Evolutionary conservation across 2,113 vertebrate species (phyloP).

Genomic region (Rhinoderma darwinii): DNA sequence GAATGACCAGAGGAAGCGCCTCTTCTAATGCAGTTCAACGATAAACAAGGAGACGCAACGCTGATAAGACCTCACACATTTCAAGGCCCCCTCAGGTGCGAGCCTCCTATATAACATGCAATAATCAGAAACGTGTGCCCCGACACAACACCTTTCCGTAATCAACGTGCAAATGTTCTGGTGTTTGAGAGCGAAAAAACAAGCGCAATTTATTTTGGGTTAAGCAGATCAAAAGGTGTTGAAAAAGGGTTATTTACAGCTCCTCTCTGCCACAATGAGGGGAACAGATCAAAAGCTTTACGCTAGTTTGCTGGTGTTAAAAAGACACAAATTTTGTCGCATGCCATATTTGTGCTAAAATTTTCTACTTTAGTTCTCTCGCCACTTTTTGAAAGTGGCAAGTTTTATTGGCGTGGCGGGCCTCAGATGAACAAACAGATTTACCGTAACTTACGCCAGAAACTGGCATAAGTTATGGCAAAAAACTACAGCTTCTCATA

Average conservation of each 20-base stretch:
- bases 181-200: background rate
- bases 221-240: conserved; percentile 19
- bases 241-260: conserved; percentile 2
- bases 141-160: background rate
- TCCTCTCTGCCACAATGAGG: background rate
- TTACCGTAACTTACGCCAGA: no score
- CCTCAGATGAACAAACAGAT: no score
- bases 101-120: conserved; percentile 5
- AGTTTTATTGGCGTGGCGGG: no score
- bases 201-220: conserved; percentile 39
- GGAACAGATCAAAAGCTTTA: conserved; percentile 53
- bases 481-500: no score
- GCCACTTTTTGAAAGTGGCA: no score
- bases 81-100: background rate
- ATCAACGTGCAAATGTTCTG: background rate
- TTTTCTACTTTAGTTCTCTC: no score
- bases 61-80: conserved; percentile 47
- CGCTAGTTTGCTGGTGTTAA: no score
- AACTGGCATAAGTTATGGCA: no score
- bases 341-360: no score
- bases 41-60: conserved; percentile 36
- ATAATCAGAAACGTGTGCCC: background rate
- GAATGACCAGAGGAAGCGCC: conserved; percentile 52
- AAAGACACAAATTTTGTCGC: no score
- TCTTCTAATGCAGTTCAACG: conserved; percentile 41